Evolutionary conservation across 2,888 invertebrate genomes (phyloP).

Genomic region (Rapana venosa): DNA sequence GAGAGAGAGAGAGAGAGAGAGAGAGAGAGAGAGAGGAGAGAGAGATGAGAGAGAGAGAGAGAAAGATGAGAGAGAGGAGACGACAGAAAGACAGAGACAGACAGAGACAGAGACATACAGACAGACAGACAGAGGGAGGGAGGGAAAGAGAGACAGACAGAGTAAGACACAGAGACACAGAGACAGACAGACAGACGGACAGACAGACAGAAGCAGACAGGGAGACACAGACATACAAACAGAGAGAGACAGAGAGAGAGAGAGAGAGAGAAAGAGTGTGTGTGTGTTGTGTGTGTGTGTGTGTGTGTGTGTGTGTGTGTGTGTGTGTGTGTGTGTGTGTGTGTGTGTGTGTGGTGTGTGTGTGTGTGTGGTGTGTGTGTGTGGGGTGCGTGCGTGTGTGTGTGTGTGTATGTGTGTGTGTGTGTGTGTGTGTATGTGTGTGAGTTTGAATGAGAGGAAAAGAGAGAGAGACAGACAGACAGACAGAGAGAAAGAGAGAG

Average conservation of each 20-base stretch:
- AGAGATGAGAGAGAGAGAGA: background rate
- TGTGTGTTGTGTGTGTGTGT: too few relatives aligned
- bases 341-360: too few relatives aligned
- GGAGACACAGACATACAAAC: background rate
- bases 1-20: constrained; percentile 18
- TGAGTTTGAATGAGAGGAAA: background rate
- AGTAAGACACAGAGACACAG: background rate
- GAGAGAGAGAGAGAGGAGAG: background rate
- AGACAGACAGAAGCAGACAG: background rate
- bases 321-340: too few relatives aligned
- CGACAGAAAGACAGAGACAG: background rate
- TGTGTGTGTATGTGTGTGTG: too few relatives aligned
- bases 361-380: too few relatives aligned
- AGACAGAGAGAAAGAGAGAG: background rate
- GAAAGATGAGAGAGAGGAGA: background rate
- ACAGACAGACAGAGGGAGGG: background rate
- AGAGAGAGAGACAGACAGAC: background rate
- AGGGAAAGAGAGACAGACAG: background rate
- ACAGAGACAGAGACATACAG: background rate
- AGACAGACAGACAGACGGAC: background rate
- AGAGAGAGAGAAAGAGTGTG: background rate
- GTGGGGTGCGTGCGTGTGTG: too few relatives aligned
- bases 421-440: too few relatives aligned
- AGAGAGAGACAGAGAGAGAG: background rate
- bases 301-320: too few relatives aligned